Conservation (phyloP, 2,113 vertebrate species). For the Bufo bufo region DNA sequence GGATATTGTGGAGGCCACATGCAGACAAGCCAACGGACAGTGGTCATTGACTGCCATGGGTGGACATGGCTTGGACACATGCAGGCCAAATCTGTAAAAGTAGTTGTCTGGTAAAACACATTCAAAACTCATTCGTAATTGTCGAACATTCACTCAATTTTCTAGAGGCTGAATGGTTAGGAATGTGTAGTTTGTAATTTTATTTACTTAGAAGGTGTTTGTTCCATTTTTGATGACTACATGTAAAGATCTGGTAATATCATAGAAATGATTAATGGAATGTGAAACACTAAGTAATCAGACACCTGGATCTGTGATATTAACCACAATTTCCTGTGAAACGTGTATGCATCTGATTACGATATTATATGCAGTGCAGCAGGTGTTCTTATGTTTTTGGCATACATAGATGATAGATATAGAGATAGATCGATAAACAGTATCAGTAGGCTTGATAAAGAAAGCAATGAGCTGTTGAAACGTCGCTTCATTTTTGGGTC, state of each 20-base stretch:
- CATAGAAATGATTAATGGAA: not conserved
- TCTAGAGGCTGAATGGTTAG: not conserved
- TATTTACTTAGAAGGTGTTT: not conserved
- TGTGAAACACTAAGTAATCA: not conserved
- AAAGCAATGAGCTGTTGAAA: too few relatives aligned
- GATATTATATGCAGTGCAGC: not conserved
- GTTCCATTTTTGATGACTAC: not conserved
- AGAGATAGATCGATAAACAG: not conserved
- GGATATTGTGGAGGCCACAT: too few relatives aligned
- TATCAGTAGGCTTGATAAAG: too few relatives aligned
- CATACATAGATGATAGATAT: not conserved
- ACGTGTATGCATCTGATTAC: not conserved
- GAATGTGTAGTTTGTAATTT: not conserved
- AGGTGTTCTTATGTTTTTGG: not conserved
- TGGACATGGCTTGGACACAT: too few relatives aligned
- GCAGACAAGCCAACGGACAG: too few relatives aligned
- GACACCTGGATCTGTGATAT: not conserved
- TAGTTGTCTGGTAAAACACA: too few relatives aligned
- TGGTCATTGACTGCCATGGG: too few relatives aligned
- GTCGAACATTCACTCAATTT: not conserved
- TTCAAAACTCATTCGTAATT: too few relatives aligned
- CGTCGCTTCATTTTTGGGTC: too few relatives aligned
- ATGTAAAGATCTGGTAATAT: not conserved
- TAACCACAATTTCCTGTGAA: constrained; percentile 16
- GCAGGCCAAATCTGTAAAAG: too few relatives aligned